phyloP scores from a whole-genome alignment of 30 jellyfish, hydroid and myxozoan species.

The Turritopsis rubra region DNA sequence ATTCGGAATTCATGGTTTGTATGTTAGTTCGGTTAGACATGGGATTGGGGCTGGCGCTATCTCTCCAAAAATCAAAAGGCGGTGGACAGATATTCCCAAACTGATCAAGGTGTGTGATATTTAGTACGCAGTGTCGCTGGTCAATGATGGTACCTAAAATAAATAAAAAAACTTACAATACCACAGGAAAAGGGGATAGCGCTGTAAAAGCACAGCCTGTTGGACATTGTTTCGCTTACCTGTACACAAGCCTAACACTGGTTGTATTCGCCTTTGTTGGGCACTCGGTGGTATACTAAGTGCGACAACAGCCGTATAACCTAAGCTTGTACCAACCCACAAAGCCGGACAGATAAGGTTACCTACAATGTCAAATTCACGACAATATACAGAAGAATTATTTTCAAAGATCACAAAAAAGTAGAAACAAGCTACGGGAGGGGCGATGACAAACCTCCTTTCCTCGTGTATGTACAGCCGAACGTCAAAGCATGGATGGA shows the following conservation, averaged over 20 bases:
- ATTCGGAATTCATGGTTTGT: constrained; percentile 63
- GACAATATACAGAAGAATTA: neutral
- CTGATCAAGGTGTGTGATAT: constrained; percentile 26
- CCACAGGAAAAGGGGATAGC: too few species aligned
- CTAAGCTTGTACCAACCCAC: constrained; percentile 96
- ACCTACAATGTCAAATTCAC: constrained; percentile 29
- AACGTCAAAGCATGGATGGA: constrained; percentile 46
- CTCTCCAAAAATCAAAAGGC: constrained; percentile 29
- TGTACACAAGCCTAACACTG: constrained; percentile 74
- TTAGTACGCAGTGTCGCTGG: constrained; percentile 36
- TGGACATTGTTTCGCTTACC: too few species aligned
- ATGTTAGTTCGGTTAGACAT: constrained; percentile 19
- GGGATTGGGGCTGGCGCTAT: constrained; percentile 16
- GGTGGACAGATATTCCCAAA: constrained; percentile 24
- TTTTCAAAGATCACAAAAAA: neutral
- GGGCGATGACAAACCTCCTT: constrained; percentile 58
- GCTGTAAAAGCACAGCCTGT: too few species aligned
- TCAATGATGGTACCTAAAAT: constrained; percentile 14
- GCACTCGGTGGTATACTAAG: constrained; percentile 88
- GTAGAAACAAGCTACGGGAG: neutral
- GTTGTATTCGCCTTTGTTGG: constrained; percentile 76
- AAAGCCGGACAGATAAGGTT: constrained; percentile 70
- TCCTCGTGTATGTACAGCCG: constrained; percentile 71
- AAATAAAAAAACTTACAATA: too few species aligned
- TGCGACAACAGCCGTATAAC: constrained; percentile 67